Evolutionary conservation across 2,113 vertebrate species (phyloP).

Genomic region (Lynx canadensis): DNA sequence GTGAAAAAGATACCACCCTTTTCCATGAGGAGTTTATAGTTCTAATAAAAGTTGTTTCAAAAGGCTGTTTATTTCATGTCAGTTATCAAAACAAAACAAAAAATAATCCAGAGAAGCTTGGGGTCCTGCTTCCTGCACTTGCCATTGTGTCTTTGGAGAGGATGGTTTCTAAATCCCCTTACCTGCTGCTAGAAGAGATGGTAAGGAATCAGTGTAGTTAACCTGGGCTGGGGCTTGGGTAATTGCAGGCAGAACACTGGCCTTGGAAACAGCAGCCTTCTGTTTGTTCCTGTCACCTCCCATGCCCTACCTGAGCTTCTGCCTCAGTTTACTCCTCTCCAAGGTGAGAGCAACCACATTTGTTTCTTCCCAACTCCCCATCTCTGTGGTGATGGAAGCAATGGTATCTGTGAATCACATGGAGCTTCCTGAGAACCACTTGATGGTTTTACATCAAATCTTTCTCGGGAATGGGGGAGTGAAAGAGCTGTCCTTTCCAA

Average conservation of each 20-base stretch:
- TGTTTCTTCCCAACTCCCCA: neutral
- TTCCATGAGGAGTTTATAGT: neutral
- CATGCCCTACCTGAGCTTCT: neutral
- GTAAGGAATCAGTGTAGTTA: neutral
- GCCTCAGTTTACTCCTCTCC: neutral
- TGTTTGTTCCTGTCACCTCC: neutral
- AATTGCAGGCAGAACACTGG: neutral
- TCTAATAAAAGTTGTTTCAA: neutral
- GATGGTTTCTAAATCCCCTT: neutral
- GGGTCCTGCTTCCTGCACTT: neutral
- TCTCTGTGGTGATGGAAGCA: neutral
- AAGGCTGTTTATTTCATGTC: neutral
- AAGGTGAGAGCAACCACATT: neutral
- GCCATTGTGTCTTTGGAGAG: neutral
- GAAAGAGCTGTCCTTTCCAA: slow-evolving; percentile 1
- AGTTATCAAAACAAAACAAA: slow-evolving; percentile 17
- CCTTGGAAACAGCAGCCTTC: neutral
- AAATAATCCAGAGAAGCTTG: neutral
- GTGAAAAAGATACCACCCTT: neutral
- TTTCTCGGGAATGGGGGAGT: neutral
- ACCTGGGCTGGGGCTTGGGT: rapidly evolving
- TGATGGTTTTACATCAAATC: neutral
- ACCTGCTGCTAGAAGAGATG: neutral
- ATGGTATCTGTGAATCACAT: neutral
- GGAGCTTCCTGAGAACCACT: neutral